A percentile compares a stretch with the other conserved stretches of the same genome.
Conservation (phyloP, 2,888 invertebrate species). For the Matsumyia berberina region DNA sequence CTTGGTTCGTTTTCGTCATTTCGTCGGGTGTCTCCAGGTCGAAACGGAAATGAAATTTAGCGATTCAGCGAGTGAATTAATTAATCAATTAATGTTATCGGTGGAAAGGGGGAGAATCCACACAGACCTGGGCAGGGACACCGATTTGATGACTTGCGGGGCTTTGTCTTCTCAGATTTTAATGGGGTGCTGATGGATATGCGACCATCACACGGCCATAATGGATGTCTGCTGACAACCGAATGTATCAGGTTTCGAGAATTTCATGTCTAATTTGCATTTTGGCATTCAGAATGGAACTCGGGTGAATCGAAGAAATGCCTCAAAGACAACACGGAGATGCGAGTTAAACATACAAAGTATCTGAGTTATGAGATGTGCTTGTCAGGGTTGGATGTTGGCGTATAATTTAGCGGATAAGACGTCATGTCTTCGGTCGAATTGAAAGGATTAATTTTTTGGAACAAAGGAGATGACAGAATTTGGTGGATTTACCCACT, state of each 20-base stretch:
- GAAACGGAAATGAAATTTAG: slow-evolving; percentile 67
- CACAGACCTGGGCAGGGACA: too few relatives aligned
- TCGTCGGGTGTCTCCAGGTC: slow-evolving; percentile 24
- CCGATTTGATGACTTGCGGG: slow-evolving; percentile 23
- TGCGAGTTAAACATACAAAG: slow-evolving; percentile 17
- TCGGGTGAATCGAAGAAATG: slow-evolving; percentile 25
- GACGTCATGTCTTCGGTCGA: slow-evolving; percentile 37
- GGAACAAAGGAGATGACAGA: slow-evolving; percentile 28
- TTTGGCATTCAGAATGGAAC: slow-evolving; percentile 23
- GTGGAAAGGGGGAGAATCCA: background rate
- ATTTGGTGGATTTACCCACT: slow-evolving; percentile 15
- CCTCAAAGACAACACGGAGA: slow-evolving; percentile 22
- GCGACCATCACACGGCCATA: slow-evolving; percentile 49
- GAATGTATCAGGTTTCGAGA: slow-evolving; percentile 38
- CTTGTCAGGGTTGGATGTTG: slow-evolving; percentile 16
- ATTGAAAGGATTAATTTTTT: slow-evolving; percentile 57
- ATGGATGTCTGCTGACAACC: slow-evolving; percentile 23
- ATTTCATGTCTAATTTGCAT: slow-evolving; percentile 49
- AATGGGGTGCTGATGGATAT: slow-evolving; percentile 71
- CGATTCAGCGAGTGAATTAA: slow-evolving; percentile 69
- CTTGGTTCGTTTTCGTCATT: too few relatives aligned
- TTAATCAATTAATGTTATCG: slow-evolving; percentile 67
- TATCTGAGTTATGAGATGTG: slow-evolving; percentile 69
- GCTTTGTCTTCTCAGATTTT: slow-evolving; percentile 31
- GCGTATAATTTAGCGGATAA: slow-evolving; percentile 58